A percentile compares a stretch with the other conserved stretches of the same genome.
phyloP scores from a whole-genome alignment of 2,888 invertebrate genomes.

The Pyrrhosoma nymphula region DNA sequence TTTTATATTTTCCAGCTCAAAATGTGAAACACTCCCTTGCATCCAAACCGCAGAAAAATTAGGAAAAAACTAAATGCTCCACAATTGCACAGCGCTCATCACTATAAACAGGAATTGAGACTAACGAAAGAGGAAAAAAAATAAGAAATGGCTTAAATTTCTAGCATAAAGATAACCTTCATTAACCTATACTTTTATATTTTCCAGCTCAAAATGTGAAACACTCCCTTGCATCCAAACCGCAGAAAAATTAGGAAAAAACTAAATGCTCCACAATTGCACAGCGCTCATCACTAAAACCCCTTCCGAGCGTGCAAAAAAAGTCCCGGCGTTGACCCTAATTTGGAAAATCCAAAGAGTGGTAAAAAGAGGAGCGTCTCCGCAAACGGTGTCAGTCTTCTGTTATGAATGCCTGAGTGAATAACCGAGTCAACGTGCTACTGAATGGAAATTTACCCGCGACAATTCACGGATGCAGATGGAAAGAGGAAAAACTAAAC shows the following conservation, averaged over 20 bases:
- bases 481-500: neutral
- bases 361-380: neutral
- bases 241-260: neutral
- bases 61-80: neutral
- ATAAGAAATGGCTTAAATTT: no score
- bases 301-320: neutral
- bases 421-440: slow-evolving; percentile 15
- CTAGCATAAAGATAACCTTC: no score
- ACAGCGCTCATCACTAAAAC: neutral
- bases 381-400: slow-evolving; percentile 21
- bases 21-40: no score
- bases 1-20: no score
- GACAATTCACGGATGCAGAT: neutral
- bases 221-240: no score
- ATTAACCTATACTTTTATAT: no score
- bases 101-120: no score
- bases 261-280: neutral
- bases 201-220: no score
- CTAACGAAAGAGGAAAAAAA: no score
- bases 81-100: neutral
- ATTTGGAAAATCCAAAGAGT: neutral
- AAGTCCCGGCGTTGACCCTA: neutral
- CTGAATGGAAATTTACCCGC: neutral
- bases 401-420: slow-evolving; percentile 21
- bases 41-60: neutral